These are phyloP conservation scores for Microctonus brassicae DNA, from an alignment of 2,888 invertebrate genomes.

Conservation along the genomic window DNA sequence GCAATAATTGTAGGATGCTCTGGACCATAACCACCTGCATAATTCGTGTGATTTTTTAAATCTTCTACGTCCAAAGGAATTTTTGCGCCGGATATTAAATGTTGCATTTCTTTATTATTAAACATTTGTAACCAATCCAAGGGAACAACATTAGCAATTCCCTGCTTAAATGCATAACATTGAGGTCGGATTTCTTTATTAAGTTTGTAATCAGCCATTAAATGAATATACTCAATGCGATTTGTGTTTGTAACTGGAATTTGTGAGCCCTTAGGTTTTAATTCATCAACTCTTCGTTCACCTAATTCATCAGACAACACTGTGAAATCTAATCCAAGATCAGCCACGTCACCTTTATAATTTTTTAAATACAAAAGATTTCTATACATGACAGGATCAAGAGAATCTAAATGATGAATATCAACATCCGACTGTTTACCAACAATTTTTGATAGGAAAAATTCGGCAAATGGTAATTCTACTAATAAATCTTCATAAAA, in stretches of 20 bases:
- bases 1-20: conserved; percentile 87
- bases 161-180: conserved; percentile 89
- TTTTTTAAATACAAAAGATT: conserved; percentile 90
- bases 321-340: conserved; percentile 93
- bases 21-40: conserved; percentile 87
- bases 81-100: conserved; percentile 95
- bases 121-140: conserved; percentile 96
- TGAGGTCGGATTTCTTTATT: conserved; percentile 91
- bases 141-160: conserved; percentile 91
- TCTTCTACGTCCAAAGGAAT: conserved; percentile 95
- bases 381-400: conserved; percentile 93
- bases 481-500: conserved; percentile 95
- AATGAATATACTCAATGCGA: conserved; percentile 95
- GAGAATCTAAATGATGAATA: conserved; percentile 91
- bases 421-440: conserved; percentile 85
- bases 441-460: conserved; percentile 91
- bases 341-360: conserved; percentile 87
- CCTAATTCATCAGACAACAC: conserved; percentile 91
- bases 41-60: conserved; percentile 87
- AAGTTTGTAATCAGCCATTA: conserved; percentile 95
- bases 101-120: conserved; percentile 92
- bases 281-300: conserved; percentile 88
- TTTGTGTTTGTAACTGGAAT: conserved; percentile 93
- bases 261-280: conserved; percentile 91
- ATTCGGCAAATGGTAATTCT: conserved; percentile 95